Evolutionary conservation across 2,113 vertebrate species (phyloP).

Genomic region (Haemorhous mexicanus): DNA sequence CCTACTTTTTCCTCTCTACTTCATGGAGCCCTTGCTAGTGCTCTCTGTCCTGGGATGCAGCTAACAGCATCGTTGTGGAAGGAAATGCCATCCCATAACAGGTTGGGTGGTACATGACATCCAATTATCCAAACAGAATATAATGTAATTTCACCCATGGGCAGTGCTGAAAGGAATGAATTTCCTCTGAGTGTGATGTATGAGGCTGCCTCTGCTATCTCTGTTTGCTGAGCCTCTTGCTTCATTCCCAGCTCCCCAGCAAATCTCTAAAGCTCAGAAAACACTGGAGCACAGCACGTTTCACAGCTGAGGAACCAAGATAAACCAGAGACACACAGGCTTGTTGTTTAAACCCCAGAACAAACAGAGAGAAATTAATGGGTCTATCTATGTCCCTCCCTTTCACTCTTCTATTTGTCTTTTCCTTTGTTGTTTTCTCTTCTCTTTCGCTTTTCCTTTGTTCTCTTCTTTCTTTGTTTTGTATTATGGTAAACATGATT

Average conservation of each 20-base stretch:
- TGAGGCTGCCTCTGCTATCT: conserved; percentile 48
- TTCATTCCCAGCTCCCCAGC: conserved; percentile 44
- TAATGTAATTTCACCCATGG: conserved; percentile 77
- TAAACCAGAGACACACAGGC: conserved; percentile 60
- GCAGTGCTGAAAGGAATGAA: conserved; percentile 65
- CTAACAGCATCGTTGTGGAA: background rate
- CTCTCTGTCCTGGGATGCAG: background rate
- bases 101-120: conserved; percentile 37
- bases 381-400: conserved; percentile 35
- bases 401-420: conserved; percentile 42
- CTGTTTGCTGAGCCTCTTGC: conserved; percentile 56
- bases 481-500: conserved; percentile 61
- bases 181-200: conserved; percentile 62
- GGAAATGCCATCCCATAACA: conserved; percentile 18
- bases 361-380: conserved; percentile 69
- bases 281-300: conserved; percentile 34
- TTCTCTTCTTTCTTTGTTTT: conserved; percentile 58
- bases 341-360: conserved; percentile 58
- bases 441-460: conserved; percentile 18
- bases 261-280: conserved; percentile 67
- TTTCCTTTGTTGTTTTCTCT: conserved; percentile 28
- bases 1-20: background rate
- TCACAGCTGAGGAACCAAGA: conserved; percentile 76
- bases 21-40: background rate
- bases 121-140: conserved; percentile 73